A percentile compares a stretch with the other conserved stretches of the same genome.
Evolutionary conservation across 2,797 vertebrate species (phyloP).

Genomic region (Tangara arthus): DNA sequence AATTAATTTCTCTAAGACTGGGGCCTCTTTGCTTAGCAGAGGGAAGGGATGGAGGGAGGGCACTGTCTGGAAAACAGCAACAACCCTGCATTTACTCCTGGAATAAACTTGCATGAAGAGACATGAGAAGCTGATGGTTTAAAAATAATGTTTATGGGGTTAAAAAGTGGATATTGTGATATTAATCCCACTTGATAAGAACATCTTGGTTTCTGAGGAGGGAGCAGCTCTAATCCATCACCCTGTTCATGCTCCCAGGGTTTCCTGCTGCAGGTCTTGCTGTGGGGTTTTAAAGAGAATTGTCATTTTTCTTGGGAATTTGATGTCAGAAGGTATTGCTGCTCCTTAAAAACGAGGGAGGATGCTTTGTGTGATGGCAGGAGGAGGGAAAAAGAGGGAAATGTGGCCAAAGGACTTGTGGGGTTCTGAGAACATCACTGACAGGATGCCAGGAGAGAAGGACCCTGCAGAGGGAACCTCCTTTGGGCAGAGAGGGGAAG

Average conservation of each 20-base stretch:
- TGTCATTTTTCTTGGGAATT: not conserved
- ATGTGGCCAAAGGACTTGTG: accelerated
- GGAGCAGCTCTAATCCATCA: not conserved
- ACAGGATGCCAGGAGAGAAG: not conserved
- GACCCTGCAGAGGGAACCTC: not conserved
- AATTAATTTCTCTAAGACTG: not conserved
- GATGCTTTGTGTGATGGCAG: not conserved
- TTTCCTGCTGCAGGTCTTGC: not conserved
- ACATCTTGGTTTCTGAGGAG: not conserved
- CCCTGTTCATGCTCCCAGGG: not conserved
- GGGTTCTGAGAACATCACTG: not conserved
- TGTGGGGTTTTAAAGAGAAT: not conserved
- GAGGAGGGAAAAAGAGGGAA: not conserved
- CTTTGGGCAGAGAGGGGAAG: not conserved
- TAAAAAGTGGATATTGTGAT: not conserved
- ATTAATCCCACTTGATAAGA: not conserved
- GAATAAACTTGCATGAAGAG: not conserved
- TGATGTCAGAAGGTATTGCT: not conserved
- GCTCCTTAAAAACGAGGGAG: not conserved
- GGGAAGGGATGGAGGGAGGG: not conserved
- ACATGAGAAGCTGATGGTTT: not conserved
- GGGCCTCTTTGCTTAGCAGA: not conserved
- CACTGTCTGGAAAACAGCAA: not conserved
- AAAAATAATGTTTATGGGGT: not conserved
- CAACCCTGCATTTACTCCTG: not conserved